Evolutionary conservation across 2,888 invertebrate genomes (phyloP).

Genomic region (Troglohyphantes excavatus): DNA sequence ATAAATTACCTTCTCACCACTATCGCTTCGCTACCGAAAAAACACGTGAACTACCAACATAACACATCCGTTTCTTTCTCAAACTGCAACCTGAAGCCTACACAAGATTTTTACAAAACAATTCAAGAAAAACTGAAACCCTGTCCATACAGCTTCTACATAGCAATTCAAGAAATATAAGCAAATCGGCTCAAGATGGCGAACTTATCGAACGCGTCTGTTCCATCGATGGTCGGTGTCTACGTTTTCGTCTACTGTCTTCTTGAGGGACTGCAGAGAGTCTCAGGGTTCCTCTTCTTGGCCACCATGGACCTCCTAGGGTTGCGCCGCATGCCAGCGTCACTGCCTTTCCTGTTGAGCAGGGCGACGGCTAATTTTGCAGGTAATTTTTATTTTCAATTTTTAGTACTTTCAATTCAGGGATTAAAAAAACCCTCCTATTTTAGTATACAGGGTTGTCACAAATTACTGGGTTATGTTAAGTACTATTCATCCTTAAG

Average conservation of each 20-base stretch:
- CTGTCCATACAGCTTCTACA: too few relatives aligned
- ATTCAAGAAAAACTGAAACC: too few relatives aligned
- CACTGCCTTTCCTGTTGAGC: constrained; percentile 18
- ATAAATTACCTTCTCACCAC: neutral
- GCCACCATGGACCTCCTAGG: neutral
- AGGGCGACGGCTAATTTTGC: neutral
- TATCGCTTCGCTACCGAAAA: neutral
- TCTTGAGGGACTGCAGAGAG: constrained; percentile 30
- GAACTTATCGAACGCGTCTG: neutral
- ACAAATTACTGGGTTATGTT: too few relatives aligned
- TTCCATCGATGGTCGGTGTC: neutral
- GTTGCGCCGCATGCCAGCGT: neutral
- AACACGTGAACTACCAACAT: neutral
- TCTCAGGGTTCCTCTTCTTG: constrained; percentile 16
- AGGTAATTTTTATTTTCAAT: too few relatives aligned
- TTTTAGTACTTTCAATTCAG: too few relatives aligned
- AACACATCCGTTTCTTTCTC: neutral
- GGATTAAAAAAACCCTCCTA: too few relatives aligned
- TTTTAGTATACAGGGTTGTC: too few relatives aligned
- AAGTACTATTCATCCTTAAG: too few relatives aligned
- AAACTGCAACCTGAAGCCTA: neutral
- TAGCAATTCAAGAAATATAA: neutral
- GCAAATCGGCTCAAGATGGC: neutral
- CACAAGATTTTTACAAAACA: neutral
- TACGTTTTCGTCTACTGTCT: constrained; percentile 6